These are phyloP conservation scores for Falco novaeseelandiae DNA, from an alignment of 2,797 vertebrate species.

Conservation along the genomic window DNA sequence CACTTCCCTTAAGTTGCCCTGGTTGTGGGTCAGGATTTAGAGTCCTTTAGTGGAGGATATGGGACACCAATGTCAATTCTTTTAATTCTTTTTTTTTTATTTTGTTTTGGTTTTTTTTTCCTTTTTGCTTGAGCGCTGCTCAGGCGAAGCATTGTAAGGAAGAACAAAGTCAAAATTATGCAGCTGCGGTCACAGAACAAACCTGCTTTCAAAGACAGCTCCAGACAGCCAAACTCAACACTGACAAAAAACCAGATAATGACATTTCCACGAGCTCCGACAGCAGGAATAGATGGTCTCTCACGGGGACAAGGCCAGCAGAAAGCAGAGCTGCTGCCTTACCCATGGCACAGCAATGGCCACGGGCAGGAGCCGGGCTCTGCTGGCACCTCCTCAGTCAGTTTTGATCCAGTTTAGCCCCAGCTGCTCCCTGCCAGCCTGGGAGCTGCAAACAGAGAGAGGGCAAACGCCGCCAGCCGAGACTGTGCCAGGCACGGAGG, in stretches of 20 bases:
- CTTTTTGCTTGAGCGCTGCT: neutral
- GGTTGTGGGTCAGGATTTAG: neutral
- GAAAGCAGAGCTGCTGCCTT: neutral
- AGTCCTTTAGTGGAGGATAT: neutral
- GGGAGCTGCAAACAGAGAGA: neutral
- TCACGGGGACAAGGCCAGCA: neutral
- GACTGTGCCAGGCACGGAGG: accelerated
- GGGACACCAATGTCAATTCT: neutral
- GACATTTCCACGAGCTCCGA: neutral
- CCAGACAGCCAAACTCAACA: neutral
- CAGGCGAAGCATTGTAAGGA: neutral
- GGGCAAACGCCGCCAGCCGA: neutral
- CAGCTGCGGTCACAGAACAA: neutral
- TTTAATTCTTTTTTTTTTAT: neutral
- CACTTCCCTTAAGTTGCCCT: neutral
- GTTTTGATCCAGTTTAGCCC: neutral
- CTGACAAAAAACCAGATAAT: neutral
- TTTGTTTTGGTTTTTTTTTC: neutral
- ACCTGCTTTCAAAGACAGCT: neutral
- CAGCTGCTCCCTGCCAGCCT: neutral
- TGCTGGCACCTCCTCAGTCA: neutral
- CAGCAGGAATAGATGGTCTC: neutral
- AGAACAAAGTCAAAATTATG: neutral
- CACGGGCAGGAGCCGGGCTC: accelerated
- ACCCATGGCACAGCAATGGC: accelerated